phyloP scores from a whole-genome alignment of 2,888 invertebrate species.

The Lithophane leautieri region DNA sequence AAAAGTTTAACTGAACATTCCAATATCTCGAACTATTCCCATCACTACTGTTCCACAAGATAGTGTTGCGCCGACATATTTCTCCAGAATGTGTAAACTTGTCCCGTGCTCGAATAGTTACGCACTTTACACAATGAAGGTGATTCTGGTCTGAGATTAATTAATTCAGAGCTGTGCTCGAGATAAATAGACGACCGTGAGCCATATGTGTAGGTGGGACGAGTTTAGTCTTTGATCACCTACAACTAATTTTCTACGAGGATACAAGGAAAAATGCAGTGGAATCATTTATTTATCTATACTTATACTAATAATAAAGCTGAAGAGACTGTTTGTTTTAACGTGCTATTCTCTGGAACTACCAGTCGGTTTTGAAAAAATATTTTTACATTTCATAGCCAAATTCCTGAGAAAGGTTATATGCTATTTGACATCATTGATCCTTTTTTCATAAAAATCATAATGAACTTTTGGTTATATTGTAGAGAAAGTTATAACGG shows the following conservation, averaged over 20 bases:
- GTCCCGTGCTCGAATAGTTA: constrained; percentile 65
- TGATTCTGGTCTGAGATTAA: constrained; percentile 68
- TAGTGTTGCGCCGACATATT: constrained; percentile 62
- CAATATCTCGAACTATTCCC: constrained; percentile 24
- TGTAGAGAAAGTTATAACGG: background rate
- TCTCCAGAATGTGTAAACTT: constrained; percentile 67
- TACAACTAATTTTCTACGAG: background rate
- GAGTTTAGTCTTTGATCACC: background rate
- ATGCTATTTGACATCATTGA: too few species aligned
- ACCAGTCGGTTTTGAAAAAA: too few species aligned
- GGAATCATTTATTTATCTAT: too few species aligned
- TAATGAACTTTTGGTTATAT: background rate
- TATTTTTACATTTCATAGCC: too few species aligned
- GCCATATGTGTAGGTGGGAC: constrained; percentile 52
- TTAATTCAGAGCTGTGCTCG: constrained; percentile 64
- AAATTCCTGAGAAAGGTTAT: too few species aligned
- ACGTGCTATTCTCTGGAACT: too few species aligned
- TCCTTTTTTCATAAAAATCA: background rate
- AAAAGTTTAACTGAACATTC: constrained; percentile 7
- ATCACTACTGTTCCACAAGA: constrained; percentile 49
- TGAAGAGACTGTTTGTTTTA: too few species aligned
- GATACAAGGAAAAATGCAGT: background rate
- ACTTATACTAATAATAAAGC: too few species aligned
- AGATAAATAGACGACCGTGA: constrained; percentile 58
- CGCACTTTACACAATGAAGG: constrained; percentile 69